Evolutionary conservation across 1,140 invertebrate genomes (phyloP), one percentile per base, ranked within the genome.

Genomic region (Pteromalus puparum): DNA sequence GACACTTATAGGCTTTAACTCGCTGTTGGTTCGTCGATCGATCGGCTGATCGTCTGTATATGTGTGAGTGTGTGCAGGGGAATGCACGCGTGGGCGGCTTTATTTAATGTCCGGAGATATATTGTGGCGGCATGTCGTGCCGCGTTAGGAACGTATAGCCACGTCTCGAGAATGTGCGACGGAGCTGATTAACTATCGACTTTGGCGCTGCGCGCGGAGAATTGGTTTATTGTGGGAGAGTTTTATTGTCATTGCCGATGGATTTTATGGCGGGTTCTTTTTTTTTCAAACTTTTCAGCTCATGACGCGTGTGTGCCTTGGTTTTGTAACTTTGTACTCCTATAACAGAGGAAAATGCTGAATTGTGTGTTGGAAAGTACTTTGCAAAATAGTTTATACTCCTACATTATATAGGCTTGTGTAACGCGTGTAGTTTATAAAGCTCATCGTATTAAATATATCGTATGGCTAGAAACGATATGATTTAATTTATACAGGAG

Each of bases 81-180:
- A 38, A 38, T 74, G 28, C n/a, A 1, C 24, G 30, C 75, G 75
- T 78, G 65, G 75, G 75, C 42, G 82, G 75, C 38, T 72, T 70
- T 28, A 18, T 48, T 78, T 30, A 68, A 77, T 53, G 48, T 48
- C 74, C 12, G 24, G 73, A 42, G 74, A 68, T 42, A 42, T 75
- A 61, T n/a, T n/a, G 53, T 61, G 18, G 18, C 53, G 15, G 53
- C 53, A 61, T 21, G 53, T 61, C 53, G 53, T n/a, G 53, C 21
- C 18, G 21, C 15, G 53, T n/a, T 61, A 61, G 53, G 53, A 18
- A 53, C 48, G 48, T 53, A 53, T 53, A 53, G 18, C n/a, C n/a
- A n/a, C n/a, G 48, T 15, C n/a, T 28, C 68, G 24, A 30, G 68
- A 70, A 70, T 30, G 67, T 70, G 68, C 46, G 46, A 18, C 46